Evolutionary conservation across 2,888 invertebrate species (phyloP).

Genomic region (Taenaris catops): DNA sequence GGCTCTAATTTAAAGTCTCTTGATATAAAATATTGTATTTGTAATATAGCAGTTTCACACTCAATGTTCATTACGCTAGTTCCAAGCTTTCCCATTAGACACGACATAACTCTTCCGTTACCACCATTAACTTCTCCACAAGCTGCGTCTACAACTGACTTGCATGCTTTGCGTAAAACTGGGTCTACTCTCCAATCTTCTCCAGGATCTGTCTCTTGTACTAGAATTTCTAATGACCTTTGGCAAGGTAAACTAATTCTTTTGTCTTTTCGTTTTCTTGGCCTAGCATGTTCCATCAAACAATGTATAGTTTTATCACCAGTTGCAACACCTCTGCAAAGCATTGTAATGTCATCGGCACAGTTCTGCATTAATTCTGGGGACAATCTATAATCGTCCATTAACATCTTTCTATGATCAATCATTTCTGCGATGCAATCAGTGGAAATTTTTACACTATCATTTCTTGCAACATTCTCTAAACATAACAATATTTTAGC

Average conservation of each 20-base stretch:
- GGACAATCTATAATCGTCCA: slow-evolving; percentile 96
- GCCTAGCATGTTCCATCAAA: slow-evolving; percentile 92
- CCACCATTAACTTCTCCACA: slow-evolving; percentile 87
- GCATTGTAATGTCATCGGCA: slow-evolving; percentile 88
- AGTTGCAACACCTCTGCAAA: slow-evolving; percentile 86
- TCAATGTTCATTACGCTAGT: slow-evolving; percentile 90
- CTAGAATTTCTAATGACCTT: slow-evolving; percentile 87
- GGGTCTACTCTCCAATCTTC: slow-evolving; percentile 98
- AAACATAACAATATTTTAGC: slow-evolving; percentile 96
- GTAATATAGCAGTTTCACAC: slow-evolving; percentile 94
- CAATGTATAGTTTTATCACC: slow-evolving; percentile 97
- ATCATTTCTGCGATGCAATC: slow-evolving; percentile 94
- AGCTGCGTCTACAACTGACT: slow-evolving; percentile 88
- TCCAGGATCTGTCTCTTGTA: slow-evolving; percentile 94
- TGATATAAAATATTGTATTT: slow-evolving; percentile 98
- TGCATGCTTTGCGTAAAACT: slow-evolving; percentile 91
- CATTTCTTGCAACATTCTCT: slow-evolving; percentile 87
- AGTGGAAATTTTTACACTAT: slow-evolving; percentile 84
- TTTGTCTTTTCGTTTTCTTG: slow-evolving; percentile 81
- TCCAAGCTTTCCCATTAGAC: slow-evolving; percentile 95
- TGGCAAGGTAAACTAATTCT: slow-evolving; percentile 86
- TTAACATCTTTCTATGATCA: slow-evolving; percentile 93
- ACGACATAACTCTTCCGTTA: slow-evolving; percentile 92
- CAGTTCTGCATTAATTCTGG: slow-evolving; percentile 96
- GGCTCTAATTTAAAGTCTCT: slow-evolving; percentile 97